Evolutionary conservation across 1,140 invertebrate genomes (phyloP), one percentile per base, ranked within the genome.

Genomic region (Stegodyphus mimosarum): DNA sequence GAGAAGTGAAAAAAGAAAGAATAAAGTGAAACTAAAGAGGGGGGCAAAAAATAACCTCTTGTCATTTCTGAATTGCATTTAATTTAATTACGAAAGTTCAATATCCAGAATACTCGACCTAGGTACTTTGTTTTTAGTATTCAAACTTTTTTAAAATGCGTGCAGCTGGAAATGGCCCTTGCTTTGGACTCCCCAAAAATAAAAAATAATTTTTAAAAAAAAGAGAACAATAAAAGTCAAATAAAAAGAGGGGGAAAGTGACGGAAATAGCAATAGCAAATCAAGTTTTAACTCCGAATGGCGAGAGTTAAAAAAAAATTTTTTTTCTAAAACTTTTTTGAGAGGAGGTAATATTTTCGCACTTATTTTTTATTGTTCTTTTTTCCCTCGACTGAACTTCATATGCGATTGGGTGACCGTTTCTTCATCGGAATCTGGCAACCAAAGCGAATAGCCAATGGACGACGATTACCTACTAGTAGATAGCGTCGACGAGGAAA

Each of bases 81-180:
- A 84, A 84, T 84, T 84, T 84, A 84, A 84, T 84, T 84, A 84
- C 81, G 76, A 84, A 84, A 84, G 81, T 84, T 76, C 81, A 84
- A 84, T 76, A 84, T 76, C 81, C 52, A 76, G 51, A 60, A 70
- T 83, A 60, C 60, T 74, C 80, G 80, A 83, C 81, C 72, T 75
- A 18, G 13, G 17, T 84, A 69, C 64, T 84, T 84, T 84, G 81
- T 75, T 84, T 84, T 76, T 75, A 73, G 67, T 71, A 18, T 52
- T 73, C 17, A 1, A 17, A 50, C 55, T 83, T 83, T 83, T 81
- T 81, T 80, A 18, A 81, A 81, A 81, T 81, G 66, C 49, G 70
- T 10, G 70, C 13, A 69, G 18, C 13, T 66, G 77, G 53, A 80
- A 80, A 80, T 80, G 67, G 66, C 33, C 77, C 51, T 48, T 64